Evolutionary conservation across 2,888 invertebrate genomes (phyloP).

Genomic region (Lordiphosa andalusiaca): DNA sequence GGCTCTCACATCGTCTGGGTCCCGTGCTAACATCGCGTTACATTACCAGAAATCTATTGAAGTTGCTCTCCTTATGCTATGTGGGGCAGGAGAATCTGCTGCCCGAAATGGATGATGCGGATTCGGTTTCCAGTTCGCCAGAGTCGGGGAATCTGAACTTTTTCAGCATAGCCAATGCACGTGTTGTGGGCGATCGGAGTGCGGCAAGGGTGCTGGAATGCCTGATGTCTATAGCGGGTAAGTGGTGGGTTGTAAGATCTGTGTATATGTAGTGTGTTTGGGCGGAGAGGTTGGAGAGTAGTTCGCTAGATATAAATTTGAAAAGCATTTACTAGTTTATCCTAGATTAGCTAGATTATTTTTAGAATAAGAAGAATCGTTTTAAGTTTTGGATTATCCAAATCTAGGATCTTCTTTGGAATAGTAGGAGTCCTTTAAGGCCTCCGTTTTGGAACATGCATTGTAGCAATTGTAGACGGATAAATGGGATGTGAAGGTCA

Average conservation of each 20-base stretch:
- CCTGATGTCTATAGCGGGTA: constrained; percentile 92
- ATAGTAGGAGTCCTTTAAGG: too few relatives aligned
- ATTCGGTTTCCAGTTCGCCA: constrained; percentile 47
- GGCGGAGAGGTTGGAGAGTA: too few relatives aligned
- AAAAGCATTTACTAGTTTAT: too few relatives aligned
- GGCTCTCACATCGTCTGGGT: constrained; percentile 95
- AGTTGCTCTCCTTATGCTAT: constrained; percentile 97
- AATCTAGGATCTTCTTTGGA: too few relatives aligned
- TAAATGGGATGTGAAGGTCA: too few relatives aligned
- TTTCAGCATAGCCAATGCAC: constrained; percentile 84
- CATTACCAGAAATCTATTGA: constrained; percentile 93
- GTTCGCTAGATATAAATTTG: too few relatives aligned
- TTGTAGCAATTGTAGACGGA: too few relatives aligned
- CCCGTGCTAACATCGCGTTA: constrained; percentile 96
- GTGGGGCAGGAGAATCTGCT: constrained; percentile 89
- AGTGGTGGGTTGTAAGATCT: constrained; percentile 51
- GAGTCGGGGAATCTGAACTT: constrained; percentile 82
- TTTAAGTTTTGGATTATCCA: too few relatives aligned
- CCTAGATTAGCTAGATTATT: too few relatives aligned
- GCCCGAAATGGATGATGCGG: constrained; percentile 61
- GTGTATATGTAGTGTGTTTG: too few relatives aligned
- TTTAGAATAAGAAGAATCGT: too few relatives aligned
- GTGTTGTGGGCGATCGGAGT: constrained; percentile 89
- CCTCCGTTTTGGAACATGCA: too few relatives aligned
- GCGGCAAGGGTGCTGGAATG: constrained; percentile 94